Conservation (phyloP, 2,797 vertebrate species). For the Graptemys geographica region DNA sequence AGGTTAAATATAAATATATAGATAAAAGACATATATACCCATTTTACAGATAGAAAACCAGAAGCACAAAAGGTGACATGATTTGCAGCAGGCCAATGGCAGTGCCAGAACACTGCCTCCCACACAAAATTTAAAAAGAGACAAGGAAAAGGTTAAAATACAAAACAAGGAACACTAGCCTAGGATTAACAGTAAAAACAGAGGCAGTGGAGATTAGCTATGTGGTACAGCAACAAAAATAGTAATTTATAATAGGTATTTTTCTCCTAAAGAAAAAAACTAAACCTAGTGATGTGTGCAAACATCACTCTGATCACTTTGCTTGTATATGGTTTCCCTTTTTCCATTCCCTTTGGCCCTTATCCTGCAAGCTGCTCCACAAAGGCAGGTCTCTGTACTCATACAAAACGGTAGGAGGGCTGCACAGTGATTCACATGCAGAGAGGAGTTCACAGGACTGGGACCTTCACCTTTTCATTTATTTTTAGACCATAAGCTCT, state of each 20-base stretch:
- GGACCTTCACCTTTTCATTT: not conserved
- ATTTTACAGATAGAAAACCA: not conserved
- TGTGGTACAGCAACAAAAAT: not conserved
- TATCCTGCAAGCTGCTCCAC: not conserved
- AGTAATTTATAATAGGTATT: too few species aligned
- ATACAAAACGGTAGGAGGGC: not conserved
- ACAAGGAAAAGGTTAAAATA: not conserved
- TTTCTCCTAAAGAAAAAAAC: too few species aligned
- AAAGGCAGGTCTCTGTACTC: not conserved
- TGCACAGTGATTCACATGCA: not conserved
- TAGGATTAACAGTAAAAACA: not conserved
- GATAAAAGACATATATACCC: not conserved
- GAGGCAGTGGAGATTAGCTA: not conserved
- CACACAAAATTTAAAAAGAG: constrained; percentile 31
- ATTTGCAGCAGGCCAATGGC: not conserved
- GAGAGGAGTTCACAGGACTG: not conserved
- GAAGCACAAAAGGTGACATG: not conserved
- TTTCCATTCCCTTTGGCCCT: not conserved
- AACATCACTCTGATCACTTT: not conserved
- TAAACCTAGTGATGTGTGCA: too few species aligned
- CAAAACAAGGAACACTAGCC: not conserved
- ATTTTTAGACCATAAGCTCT: not conserved
- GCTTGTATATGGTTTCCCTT: not conserved
- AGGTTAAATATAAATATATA: not conserved
- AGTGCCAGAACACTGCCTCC: not conserved